Conservation (phyloP, 1,140 invertebrate genomes). For the Reticulitermes speratus region DNA sequence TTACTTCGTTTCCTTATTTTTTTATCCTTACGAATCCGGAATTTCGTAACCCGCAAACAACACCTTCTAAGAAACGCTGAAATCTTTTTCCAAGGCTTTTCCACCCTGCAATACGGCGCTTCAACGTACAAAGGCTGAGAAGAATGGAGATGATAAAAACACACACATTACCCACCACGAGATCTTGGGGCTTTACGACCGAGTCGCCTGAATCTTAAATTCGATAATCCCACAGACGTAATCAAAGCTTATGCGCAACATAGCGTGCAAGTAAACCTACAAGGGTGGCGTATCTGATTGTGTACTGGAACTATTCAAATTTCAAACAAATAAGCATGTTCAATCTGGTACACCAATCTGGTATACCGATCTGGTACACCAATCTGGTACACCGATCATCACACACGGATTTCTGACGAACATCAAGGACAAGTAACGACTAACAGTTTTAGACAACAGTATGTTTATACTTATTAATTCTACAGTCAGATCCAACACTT, state of each 20-base stretch:
- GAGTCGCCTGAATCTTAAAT: constrained; percentile 13
- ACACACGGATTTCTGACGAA: too few relatives aligned
- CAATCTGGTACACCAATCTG: too few relatives aligned
- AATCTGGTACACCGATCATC: too few relatives aligned
- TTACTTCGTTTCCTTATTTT: background rate
- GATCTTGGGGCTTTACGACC: background rate
- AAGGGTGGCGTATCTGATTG: too few relatives aligned
- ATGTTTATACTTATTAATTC: too few relatives aligned
- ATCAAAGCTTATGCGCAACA: background rate
- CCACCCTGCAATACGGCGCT: background rate
- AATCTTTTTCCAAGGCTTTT: background rate
- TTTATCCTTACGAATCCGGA: background rate
- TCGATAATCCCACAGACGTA: background rate
- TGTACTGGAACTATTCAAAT: too few relatives aligned
- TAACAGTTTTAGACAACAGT: too few relatives aligned
- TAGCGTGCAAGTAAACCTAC: too few relatives aligned
- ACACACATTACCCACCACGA: background rate
- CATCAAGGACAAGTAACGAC: too few relatives aligned
- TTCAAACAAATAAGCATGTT: too few relatives aligned
- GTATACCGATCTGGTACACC: too few relatives aligned
- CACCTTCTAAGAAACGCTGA: background rate
- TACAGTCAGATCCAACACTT: too few relatives aligned
- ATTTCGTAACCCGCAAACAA: constrained; percentile 15
- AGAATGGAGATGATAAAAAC: background rate
- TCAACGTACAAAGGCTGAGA: background rate